A percentile compares a stretch with the other conserved stretches of the same genome.
These are phyloP conservation scores for Bradypus variegatus DNA, from an alignment of 2,797 vertebrate genomes.

Conservation along the genomic window DNA sequence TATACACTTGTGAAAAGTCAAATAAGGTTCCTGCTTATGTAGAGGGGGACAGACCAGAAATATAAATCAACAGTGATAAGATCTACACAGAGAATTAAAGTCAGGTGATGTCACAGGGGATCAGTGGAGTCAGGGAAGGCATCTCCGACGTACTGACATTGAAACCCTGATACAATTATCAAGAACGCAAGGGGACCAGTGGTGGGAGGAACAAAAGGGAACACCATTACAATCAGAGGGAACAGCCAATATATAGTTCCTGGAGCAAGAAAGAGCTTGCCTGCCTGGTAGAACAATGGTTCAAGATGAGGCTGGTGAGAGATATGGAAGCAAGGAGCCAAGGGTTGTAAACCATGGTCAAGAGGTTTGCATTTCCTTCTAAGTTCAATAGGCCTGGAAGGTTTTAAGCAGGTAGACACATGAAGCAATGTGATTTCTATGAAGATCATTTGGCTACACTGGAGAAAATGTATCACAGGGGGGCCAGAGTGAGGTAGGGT, in stretches of 20 bases:
- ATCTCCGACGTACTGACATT: background rate
- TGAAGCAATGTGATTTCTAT: background rate
- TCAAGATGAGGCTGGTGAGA: background rate
- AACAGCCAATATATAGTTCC: background rate
- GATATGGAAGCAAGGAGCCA: background rate
- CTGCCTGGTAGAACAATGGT: background rate
- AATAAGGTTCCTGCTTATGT: background rate
- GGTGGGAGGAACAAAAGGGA: background rate
- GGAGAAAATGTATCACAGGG: background rate
- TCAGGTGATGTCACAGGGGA: background rate
- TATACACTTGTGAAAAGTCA: background rate
- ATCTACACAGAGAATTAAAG: background rate
- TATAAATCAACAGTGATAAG: background rate
- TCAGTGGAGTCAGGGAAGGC: background rate
- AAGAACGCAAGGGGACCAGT: background rate
- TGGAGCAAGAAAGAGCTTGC: background rate
- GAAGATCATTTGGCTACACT: background rate
- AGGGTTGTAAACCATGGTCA: background rate
- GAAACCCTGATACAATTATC: background rate
- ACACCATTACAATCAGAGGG: background rate
- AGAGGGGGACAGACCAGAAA: background rate
- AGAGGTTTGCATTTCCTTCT: background rate
- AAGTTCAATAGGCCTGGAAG: background rate
- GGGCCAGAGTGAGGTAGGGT: background rate
- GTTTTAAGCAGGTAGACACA: background rate